Evolutionary conservation across 2,888 invertebrate species (phyloP).

Genomic region (Orgyia antiqua): DNA sequence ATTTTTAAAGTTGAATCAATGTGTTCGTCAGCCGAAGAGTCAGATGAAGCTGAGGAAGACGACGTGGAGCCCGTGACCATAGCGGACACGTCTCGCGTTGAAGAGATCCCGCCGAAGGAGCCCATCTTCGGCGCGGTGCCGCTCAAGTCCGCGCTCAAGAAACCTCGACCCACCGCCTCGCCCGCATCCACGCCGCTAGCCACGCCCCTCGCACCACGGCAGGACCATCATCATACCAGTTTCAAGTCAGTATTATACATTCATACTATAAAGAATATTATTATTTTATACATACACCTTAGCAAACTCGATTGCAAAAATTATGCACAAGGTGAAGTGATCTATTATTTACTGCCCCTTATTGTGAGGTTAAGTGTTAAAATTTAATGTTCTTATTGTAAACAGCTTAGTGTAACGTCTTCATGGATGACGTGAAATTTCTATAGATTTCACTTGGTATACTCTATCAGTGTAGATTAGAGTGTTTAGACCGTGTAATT

Average conservation of each 20-base stretch:
- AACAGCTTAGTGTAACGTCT: no score
- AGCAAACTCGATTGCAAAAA: not conserved
- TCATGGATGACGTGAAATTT: no score
- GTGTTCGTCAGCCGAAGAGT: conserved; percentile 56
- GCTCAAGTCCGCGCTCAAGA: conserved; percentile 94
- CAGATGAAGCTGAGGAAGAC: conserved; percentile 83
- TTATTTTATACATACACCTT: no score
- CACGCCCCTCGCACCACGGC: conserved; percentile 77
- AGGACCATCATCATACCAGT: conserved; percentile 86
- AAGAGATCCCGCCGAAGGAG: conserved; percentile 95
- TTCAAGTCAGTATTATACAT: conserved; percentile 88
- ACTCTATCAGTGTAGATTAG: no score
- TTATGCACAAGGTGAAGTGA: no score
- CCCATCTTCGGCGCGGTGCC: conserved; percentile 94
- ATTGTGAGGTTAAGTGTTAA: no score
- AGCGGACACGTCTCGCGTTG: conserved; percentile 89
- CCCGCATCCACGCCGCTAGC: conserved; percentile 75
- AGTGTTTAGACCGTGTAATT: no score
- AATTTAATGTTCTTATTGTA: no score
- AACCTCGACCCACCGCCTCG: conserved; percentile 86
- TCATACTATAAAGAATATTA: no score
- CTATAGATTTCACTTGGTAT: no score
- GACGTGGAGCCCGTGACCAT: conserved; percentile 78
- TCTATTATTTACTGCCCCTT: no score
- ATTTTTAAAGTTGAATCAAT: no score